Evolutionary conservation across 2,113 vertebrate genomes (phyloP), one percentile per base, ranked within the genome.

Genomic region (Mugil cephalus): DNA sequence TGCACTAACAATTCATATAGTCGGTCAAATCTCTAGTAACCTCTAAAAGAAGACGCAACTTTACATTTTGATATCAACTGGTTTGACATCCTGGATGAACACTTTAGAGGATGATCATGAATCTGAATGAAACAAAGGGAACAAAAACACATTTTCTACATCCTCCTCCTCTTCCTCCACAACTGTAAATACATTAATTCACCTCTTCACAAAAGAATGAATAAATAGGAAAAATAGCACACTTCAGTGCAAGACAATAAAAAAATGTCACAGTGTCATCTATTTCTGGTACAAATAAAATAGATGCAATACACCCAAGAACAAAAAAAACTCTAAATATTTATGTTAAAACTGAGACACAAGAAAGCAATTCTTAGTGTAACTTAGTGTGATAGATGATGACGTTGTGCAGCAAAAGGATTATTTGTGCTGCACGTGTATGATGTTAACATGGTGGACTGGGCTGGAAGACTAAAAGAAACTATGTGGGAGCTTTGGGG

Each of bases 191-290:
- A 39, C 14, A 79, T 17, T 17, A 66, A 54, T 54, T 14, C 70
- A 86, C 60, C 71, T 12, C 61, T 68, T 77, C 62, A 80, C 61
- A 70, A 63, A 71, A 50, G 38, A 53, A 82, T 51, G 64, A 70
- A 54, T 66, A 34, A 47, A 73, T 74, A 82, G 64, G 68, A 54
- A 69, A 34, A 43, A 73, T 74, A 82, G 64, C 70, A 79, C 83
- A 87, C 69, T 74, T 12, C 55, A 75, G 83, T 91, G 81, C 79
- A 91, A 92, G 91, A 86, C 59, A 87, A 87, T 88, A 87, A 36
- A 86, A 85, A 87, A 91, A 87, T 66, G 66, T 72, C 65, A 83
- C 45, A 84, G 75, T 21, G 3, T 55, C 79, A 91, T 90, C 83
- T 79, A 85, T 85, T 88, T 76, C 64, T 61, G 45, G 70, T 64